These are phyloP conservation scores for Lycia hirtaria DNA, from an alignment of 2,888 invertebrate genomes.

Conservation along the genomic window DNA sequence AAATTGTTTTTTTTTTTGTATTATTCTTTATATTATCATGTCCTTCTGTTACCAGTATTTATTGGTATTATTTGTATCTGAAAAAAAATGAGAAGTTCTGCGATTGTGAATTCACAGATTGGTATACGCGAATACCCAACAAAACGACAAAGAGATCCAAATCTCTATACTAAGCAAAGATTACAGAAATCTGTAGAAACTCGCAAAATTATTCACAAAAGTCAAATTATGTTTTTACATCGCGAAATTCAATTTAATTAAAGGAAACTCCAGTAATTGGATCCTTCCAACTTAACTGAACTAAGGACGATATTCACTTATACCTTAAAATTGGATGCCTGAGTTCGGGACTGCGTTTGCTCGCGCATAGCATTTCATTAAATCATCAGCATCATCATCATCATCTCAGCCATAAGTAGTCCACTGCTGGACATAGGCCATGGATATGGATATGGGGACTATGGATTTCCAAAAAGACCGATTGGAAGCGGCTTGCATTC, in stretches of 20 bases:
- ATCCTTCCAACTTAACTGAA: slow-evolving; percentile 3
- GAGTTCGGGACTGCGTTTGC: not conserved
- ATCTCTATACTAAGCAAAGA: not conserved
- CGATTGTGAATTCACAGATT: too few relatives aligned
- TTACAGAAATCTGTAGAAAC: not conserved
- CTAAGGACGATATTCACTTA: slow-evolving; percentile 10
- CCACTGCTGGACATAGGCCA: too few relatives aligned
- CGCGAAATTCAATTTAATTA: slow-evolving; percentile 5
- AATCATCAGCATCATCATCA: not conserved
- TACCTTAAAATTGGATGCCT: not conserved
- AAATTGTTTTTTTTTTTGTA: too few relatives aligned
- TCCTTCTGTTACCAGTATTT: too few relatives aligned
- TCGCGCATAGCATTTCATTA: not conserved
- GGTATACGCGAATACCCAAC: too few relatives aligned
- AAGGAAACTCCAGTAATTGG: slow-evolving; percentile 10
- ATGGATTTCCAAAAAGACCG: too few relatives aligned
- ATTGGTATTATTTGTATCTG: too few relatives aligned
- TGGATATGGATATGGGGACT: too few relatives aligned
- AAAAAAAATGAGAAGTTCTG: too few relatives aligned
- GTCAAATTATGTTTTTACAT: slow-evolving; percentile 7
- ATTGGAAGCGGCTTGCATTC: too few relatives aligned
- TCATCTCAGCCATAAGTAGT: too few relatives aligned
- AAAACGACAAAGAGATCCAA: not conserved
- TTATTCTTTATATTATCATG: too few relatives aligned
- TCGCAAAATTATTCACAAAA: not conserved